Evolutionary conservation across 2,113 vertebrate genomes (phyloP).

Genomic region (Psilopogon haemacephalus): DNA sequence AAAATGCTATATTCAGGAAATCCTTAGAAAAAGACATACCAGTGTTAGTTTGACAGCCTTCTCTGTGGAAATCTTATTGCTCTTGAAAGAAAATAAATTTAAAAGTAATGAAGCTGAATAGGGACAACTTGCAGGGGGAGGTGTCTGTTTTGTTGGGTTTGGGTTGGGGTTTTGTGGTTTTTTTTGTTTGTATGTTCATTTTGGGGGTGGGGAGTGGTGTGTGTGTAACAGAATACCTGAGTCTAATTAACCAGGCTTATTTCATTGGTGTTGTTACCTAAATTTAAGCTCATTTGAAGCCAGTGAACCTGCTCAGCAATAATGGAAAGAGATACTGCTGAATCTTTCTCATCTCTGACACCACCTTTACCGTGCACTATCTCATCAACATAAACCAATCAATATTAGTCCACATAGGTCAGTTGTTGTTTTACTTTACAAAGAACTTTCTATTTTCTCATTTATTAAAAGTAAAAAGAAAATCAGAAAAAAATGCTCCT

Average conservation of each 20-base stretch:
- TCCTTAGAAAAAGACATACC: background rate
- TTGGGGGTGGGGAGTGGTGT: too few species aligned
- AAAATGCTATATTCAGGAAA: background rate
- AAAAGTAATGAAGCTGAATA: background rate
- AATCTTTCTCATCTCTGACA: background rate
- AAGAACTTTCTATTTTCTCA: background rate
- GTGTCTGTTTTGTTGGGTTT: too few species aligned
- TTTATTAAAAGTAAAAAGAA: background rate
- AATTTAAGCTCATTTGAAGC: slow-evolving; percentile 6
- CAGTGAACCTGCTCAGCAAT: background rate
- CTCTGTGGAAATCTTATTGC: background rate
- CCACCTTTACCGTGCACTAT: background rate
- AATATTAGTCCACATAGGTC: background rate
- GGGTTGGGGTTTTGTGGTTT: too few species aligned
- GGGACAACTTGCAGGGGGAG: background rate
- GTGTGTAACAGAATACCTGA: background rate
- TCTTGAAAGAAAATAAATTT: slow-evolving; percentile 24
- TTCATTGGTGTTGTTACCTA: background rate
- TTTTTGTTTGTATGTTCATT: background rate
- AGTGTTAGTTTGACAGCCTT: background rate
- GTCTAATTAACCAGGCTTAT: background rate
- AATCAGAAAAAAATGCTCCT: background rate
- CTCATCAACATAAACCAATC: background rate
- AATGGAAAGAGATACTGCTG: background rate
- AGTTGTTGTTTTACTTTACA: background rate